Evolutionary conservation across 2,113 vertebrate species (phyloP).

Genomic region (Perca flavescens): DNA sequence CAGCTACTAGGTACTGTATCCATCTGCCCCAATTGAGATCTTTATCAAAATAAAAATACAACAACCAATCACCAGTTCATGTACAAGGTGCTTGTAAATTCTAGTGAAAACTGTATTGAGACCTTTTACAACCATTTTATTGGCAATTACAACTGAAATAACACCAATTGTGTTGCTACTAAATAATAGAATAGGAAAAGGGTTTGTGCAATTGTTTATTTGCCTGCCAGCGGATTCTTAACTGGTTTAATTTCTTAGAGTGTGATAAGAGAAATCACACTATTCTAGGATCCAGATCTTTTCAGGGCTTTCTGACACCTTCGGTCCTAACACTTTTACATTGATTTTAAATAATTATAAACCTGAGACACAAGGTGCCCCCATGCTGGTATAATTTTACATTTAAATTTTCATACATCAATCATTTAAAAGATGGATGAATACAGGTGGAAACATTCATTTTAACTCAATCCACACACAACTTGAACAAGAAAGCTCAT

Average conservation of each 20-base stretch:
- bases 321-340: not conserved
- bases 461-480: not conserved
- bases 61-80: not conserved
- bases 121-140: not conserved
- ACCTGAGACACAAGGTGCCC: not conserved
- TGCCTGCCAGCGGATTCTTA: not conserved
- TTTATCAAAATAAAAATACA: not conserved
- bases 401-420: not conserved
- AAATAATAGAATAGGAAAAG: not conserved
- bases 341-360: not conserved
- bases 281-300: not conserved
- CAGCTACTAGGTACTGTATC: slow-evolving; percentile 26
- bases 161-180: not conserved
- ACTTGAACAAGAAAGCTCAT: not conserved
- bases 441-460: not conserved
- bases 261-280: not conserved
- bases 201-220: not conserved
- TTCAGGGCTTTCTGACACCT: not conserved
- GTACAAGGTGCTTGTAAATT: not conserved
- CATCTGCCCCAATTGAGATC: not conserved
- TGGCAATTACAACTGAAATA: not conserved
- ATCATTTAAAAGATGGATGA: not conserved
- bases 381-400: not conserved
- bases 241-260: not conserved
- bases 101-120: not conserved